A percentile compares a stretch with the other conserved stretches of the same genome.
Conservation (phyloP, 2,888 invertebrate species). For the Sycophila texana region DNA sequence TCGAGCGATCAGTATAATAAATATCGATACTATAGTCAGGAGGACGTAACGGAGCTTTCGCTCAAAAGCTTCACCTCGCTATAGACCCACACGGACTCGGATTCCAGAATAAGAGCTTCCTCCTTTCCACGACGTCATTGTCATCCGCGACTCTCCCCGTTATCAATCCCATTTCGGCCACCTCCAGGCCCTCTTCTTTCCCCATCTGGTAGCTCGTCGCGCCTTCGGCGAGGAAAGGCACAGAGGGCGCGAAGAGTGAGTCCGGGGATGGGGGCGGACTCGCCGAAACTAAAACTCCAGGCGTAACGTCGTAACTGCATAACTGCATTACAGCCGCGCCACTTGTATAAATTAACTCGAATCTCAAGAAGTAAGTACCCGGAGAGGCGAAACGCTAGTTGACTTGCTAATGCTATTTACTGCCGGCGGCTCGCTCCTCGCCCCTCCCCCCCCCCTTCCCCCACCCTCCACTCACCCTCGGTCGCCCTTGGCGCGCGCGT, state of each 20-base stretch:
- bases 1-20: background rate
- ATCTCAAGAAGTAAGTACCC: slow-evolving; percentile 72
- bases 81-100: background rate
- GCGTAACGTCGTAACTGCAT: slow-evolving; percentile 68
- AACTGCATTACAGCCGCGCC: slow-evolving; percentile 69
- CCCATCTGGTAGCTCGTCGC: background rate
- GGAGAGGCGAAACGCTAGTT: slow-evolving; percentile 69
- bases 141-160: background rate
- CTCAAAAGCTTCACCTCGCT: too few relatives aligned
- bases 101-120: background rate
- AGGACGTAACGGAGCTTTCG: background rate
- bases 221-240: slow-evolving; percentile 16
- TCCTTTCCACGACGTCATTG: slow-evolving; percentile 5
- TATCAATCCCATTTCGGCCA: slow-evolving; percentile 7
- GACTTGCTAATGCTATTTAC: slow-evolving; percentile 74
- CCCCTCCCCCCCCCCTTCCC: background rate
- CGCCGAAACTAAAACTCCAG: slow-evolving; percentile 68
- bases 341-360: slow-evolving; percentile 74
- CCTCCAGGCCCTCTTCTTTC: background rate
- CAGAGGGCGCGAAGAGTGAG: slow-evolving; percentile 32
- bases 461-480: background rate
- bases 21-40: background rate
- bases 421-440: slow-evolving; percentile 55
- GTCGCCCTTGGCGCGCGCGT: background rate
- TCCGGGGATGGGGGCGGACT: slow-evolving; percentile 27